Base-by-base conservation (phyloP, 2,888 invertebrate genomes). In the Andrena haemorrhoa region DNA sequence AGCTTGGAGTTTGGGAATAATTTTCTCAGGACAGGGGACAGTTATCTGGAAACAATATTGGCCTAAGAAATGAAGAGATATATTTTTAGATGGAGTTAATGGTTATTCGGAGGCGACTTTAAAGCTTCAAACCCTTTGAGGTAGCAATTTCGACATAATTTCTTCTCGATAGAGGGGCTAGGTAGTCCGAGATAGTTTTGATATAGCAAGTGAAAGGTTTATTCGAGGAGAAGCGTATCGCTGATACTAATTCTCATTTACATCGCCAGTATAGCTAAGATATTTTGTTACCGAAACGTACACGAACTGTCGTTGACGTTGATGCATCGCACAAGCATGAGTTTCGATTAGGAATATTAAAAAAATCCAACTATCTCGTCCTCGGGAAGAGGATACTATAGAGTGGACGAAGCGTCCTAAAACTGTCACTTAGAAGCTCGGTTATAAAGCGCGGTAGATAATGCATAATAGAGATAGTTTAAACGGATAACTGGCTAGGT, bases 401-500 rank as follows among this genome's bases (percentile, higher is more conserved):
- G 31, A 74, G 31, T 26, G 75, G 68, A 71, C n/a, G 16, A 51
- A 60, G 33, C 41, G n/a, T 79, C 74, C 80, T 35, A 7, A 72
- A 69, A 81, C 74, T 84, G 69, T 69, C 79, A 56, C 49, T 47
- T 84, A 84, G 69, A 53, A 53, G 41, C 29, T 77, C 69, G 58
- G 63, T 63, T 26, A 65, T 33, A 31, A 65, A 47, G 35, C 51
- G 63, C 49, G 72, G 41, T 33, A 49, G n/a, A 33, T 63, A 47
- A 66, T 26, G 77, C 74, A 74, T 41, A 69, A 82, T 10, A 71
- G 60, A 68, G 78, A 75, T 79, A 71, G 78, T 70, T 78, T 60
- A 71, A 80, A 61, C 63, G 61, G 61, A 83, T 79, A 86, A 83
- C 77, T 86, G 79, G 70, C 83, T 60, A 72, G 26, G 49, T 71